Evolutionary conservation across 2,888 invertebrate species (phyloP).

Genomic region (Deroplatys truncata): DNA sequence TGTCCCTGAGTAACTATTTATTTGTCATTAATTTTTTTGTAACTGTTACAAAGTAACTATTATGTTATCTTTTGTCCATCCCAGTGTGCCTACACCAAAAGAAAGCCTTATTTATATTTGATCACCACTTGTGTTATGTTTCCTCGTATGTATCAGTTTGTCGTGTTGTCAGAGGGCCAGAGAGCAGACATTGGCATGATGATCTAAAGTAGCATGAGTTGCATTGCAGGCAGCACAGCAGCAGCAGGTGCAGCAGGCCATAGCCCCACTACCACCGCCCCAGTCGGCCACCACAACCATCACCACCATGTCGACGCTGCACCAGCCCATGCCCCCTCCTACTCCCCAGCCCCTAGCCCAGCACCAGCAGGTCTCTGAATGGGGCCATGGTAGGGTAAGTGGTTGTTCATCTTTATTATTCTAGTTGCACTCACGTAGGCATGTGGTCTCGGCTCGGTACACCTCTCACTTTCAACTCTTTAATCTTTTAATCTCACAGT

Average conservation of each 20-base stretch:
- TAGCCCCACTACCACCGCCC: slow-evolving; percentile 27
- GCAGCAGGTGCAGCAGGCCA: slow-evolving; percentile 32
- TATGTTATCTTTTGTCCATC: no score
- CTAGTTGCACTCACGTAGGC: not conserved
- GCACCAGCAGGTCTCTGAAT: slow-evolving; percentile 54
- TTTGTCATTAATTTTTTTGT: no score
- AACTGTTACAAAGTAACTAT: no score
- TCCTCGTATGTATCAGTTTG: not conserved
- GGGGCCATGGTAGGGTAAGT: slow-evolving; percentile 59
- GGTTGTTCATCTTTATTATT: not conserved
- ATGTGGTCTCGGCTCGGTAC: not conserved
- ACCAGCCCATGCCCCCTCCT: slow-evolving; percentile 33
- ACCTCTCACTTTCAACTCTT: not conserved
- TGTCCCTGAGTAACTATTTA: no score
- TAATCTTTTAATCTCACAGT: not conserved
- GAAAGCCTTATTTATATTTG: no score
- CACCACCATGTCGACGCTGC: slow-evolving; percentile 29
- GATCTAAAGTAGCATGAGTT: slow-evolving; percentile 34
- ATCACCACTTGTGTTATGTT: no score
- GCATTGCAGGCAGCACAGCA: slow-evolving; percentile 38
- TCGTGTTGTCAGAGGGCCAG: not conserved
- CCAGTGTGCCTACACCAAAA: no score
- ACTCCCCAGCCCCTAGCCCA: slow-evolving; percentile 56
- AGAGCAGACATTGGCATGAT: not conserved
- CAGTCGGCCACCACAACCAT: slow-evolving; percentile 51